Evolutionary conservation across 2,113 vertebrate genomes (phyloP).

Genomic region (Lamprotornis superbus): DNA sequence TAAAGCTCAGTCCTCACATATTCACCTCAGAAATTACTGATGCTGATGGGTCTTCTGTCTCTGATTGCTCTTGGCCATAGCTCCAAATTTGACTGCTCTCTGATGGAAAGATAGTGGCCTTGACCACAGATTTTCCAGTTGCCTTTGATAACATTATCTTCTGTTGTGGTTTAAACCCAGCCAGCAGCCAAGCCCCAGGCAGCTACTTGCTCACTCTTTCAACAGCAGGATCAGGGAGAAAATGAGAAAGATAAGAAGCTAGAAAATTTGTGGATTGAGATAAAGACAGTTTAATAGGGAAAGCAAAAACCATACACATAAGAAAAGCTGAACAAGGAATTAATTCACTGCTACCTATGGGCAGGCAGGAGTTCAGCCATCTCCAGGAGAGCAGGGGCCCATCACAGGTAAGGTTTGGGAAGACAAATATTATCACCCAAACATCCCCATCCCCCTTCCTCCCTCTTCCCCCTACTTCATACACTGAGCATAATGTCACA

Average conservation of each 20-base stretch:
- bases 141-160: not conserved
- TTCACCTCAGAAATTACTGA: not conserved
- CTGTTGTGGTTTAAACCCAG: not conserved
- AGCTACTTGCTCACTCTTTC: not conserved
- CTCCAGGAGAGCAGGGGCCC: not conserved
- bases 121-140: not conserved
- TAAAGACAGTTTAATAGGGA: too few relatives aligned
- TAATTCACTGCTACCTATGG: too few relatives aligned
- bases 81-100: not conserved
- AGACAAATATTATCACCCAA: too few relatives aligned
- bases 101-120: not conserved
- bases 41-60: not conserved
- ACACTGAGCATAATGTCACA: too few relatives aligned
- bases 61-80: not conserved
- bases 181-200: not conserved
- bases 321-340: too few relatives aligned
- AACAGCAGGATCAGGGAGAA: not conserved
- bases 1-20: not conserved
- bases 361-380: too few relatives aligned
- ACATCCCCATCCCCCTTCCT: too few relatives aligned
- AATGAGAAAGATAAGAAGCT: not conserved
- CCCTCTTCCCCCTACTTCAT: too few relatives aligned
- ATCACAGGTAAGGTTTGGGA: too few relatives aligned
- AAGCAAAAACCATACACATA: too few relatives aligned
- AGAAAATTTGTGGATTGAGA: not conserved